These are phyloP conservation scores for Leptothorax acervorum DNA, from an alignment of 2,888 invertebrate species.

Conservation along the genomic window DNA sequence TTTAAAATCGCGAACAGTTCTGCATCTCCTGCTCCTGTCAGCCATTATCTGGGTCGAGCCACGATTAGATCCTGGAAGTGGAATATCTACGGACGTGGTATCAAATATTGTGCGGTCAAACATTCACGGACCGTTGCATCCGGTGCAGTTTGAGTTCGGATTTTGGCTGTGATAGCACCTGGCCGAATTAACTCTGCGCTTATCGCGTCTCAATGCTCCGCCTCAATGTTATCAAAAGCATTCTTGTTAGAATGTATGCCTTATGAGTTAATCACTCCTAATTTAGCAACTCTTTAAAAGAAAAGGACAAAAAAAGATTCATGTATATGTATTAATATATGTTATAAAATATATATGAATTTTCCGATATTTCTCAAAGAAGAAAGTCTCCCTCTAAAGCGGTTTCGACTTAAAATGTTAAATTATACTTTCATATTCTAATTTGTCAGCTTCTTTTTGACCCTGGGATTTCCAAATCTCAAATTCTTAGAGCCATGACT, in stretches of 20 bases:
- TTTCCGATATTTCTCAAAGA: background rate
- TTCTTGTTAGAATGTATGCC: background rate
- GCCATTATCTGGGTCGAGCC: constrained; percentile 65
- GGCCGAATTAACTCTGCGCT: constrained; percentile 44
- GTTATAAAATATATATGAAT: background rate
- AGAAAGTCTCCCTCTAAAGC: background rate
- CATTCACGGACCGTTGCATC: constrained; percentile 59
- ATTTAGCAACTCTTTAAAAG: background rate
- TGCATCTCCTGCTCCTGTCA: constrained; percentile 58
- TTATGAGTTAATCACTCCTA: background rate
- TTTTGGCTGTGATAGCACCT: constrained; percentile 53
- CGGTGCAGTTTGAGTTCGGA: constrained; percentile 59
- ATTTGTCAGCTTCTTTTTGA: background rate
- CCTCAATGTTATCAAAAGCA: constrained; percentile 9
- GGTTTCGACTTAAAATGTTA: background rate
- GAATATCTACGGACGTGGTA: constrained; percentile 58
- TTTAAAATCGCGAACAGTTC: constrained; percentile 39
- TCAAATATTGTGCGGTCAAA: constrained; percentile 72
- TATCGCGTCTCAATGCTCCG: constrained; percentile 40
- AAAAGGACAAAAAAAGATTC: background rate
- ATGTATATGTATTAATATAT: background rate
- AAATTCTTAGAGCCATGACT: constrained; percentile 13
- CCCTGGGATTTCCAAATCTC: background rate
- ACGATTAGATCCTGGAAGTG: constrained; percentile 70
- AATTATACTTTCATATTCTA: constrained; percentile 1